Evolutionary conservation across 2,113 vertebrate genomes (phyloP).

Genomic region (Pongo pygmaeus): DNA sequence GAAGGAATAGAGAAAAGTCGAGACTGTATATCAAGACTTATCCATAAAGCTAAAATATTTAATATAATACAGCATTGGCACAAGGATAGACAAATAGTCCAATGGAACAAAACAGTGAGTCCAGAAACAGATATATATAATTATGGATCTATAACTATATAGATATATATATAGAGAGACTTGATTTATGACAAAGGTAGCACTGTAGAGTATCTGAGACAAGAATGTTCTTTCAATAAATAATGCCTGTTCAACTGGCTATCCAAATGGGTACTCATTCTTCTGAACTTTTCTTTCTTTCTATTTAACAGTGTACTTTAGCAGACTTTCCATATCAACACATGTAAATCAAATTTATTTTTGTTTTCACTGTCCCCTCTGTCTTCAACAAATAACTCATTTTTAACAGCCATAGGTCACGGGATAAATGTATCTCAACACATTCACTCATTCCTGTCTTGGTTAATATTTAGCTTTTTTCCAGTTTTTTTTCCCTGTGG

Average conservation of each 20-base stretch:
- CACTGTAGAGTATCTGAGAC: neutral
- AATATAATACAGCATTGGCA: neutral
- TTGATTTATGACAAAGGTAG: neutral
- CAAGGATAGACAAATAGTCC: neutral
- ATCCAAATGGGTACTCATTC: neutral
- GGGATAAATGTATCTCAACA: neutral
- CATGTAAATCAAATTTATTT: neutral
- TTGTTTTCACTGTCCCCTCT: neutral
- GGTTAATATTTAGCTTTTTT: neutral
- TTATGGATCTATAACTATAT: no score
- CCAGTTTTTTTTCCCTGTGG: neutral
- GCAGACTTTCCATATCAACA: neutral
- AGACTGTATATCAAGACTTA: neutral
- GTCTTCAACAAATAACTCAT: neutral
- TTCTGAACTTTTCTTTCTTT: neutral
- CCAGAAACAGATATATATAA: neutral
- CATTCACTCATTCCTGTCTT: neutral
- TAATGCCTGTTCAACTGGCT: neutral
- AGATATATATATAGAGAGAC: no score
- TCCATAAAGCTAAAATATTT: neutral
- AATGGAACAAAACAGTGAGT: neutral
- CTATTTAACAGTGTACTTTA: neutral
- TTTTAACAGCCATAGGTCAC: neutral
- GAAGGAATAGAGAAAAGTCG: neutral
- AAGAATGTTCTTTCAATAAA: constrained; percentile 18